Evolutionary conservation across 2,113 vertebrate genomes (phyloP).

Genomic region (Podocnemis expansa): DNA sequence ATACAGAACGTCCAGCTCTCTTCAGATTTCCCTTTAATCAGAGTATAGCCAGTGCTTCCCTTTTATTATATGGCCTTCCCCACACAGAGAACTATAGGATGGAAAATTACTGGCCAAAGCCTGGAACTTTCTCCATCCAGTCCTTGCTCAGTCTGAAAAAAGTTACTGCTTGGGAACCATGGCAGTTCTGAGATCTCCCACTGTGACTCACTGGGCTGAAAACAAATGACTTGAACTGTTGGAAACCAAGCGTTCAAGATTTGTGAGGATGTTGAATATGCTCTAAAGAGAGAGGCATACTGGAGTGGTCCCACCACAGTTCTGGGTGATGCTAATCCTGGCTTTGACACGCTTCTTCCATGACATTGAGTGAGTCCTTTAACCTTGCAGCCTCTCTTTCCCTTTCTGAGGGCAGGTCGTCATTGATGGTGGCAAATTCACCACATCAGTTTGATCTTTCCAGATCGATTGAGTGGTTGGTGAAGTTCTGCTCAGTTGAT

Average conservation of each 20-base stretch:
- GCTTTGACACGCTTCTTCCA: not conserved
- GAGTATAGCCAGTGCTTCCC: not conserved
- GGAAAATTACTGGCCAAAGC: not conserved
- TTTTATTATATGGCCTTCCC: not conserved
- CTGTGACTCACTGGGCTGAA: conserved; percentile 4
- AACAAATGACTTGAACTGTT: conserved; percentile 1
- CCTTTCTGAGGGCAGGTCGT: not conserved
- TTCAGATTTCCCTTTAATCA: not conserved
- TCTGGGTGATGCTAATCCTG: not conserved
- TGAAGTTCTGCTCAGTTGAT: no score
- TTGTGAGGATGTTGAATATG: conserved; percentile 27
- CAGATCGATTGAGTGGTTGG: no score
- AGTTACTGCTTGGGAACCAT: conserved; percentile 38
- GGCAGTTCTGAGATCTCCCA: conserved; percentile 15
- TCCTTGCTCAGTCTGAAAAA: conserved; percentile 38
- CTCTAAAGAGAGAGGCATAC: not conserved
- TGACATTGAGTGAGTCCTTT: not conserved
- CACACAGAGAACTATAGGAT: not conserved
- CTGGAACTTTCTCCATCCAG: not conserved
- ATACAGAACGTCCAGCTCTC: not conserved
- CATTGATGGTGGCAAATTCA: no score
- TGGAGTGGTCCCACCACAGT: not conserved
- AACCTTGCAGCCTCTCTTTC: not conserved
- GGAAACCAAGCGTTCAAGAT: conserved; percentile 1
- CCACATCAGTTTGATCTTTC: no score